phyloP scores from a whole-genome alignment of 2,888 invertebrate genomes.

The Pristionchus arcanus region DNA sequence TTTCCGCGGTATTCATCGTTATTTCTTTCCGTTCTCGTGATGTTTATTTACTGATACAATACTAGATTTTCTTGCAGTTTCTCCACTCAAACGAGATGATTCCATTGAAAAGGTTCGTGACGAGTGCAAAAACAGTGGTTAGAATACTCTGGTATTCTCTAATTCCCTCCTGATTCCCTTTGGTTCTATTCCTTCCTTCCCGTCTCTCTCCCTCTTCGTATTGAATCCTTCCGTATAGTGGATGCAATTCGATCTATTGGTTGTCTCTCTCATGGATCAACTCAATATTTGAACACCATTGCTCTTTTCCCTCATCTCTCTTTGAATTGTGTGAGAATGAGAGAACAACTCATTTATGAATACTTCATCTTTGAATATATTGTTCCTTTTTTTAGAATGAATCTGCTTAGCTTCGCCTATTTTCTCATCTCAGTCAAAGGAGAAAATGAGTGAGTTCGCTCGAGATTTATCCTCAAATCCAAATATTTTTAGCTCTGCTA shows the following conservation, averaged over 20 bases:
- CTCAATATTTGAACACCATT: constrained; percentile 43
- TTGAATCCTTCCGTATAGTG: constrained; percentile 38
- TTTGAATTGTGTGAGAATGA: neutral
- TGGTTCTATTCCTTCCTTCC: neutral
- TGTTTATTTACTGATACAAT: neutral
- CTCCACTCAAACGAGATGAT: neutral
- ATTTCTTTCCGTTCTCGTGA: neutral
- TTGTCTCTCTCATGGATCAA: constrained; percentile 2
- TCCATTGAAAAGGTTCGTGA: constrained; percentile 40
- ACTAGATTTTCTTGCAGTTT: neutral
- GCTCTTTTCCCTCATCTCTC: constrained; percentile 10
- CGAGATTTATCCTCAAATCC: too few relatives aligned
- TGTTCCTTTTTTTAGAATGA: neutral
- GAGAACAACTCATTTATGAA: neutral
- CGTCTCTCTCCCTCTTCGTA: neutral
- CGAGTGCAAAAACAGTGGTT: neutral
- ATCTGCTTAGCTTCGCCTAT: constrained; percentile 21
- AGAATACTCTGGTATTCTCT: neutral
- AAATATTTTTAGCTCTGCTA: neutral
- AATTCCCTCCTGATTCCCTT: neutral
- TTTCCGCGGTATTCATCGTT: neutral
- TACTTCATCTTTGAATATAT: neutral
- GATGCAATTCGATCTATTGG: constrained; percentile 48
- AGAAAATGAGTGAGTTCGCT: neutral
- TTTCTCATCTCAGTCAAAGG: constrained; percentile 31